A percentile compares a stretch with the other conserved stretches of the same genome.
phyloP scores from a whole-genome alignment of 2,888 invertebrate genomes.

The Tenthredo distinguenda region DNA sequence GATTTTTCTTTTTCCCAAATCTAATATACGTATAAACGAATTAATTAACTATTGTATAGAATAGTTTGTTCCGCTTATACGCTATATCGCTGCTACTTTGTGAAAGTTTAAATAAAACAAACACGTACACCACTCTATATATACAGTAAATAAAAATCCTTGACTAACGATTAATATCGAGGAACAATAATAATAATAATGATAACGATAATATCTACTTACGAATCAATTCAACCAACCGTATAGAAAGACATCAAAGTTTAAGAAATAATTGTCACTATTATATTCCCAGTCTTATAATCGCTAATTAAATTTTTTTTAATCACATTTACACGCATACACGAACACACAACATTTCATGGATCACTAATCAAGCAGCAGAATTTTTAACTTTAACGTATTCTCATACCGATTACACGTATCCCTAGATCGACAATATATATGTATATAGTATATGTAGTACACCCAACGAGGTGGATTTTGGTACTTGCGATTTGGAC shows the following conservation, averaged over 20 bases:
- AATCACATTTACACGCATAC: not conserved
- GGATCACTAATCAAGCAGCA: constrained; percentile 40
- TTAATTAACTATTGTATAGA: not conserved
- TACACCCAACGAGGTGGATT: too few relatives aligned
- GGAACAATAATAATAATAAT: not conserved
- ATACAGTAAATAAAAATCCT: constrained; percentile 5
- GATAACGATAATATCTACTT: not conserved
- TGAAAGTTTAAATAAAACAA: constrained; percentile 5
- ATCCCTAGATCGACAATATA: not conserved
- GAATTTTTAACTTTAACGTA: not conserved
- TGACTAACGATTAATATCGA: not conserved
- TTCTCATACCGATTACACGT: not conserved
- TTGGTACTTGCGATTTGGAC: too few relatives aligned
- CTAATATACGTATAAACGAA: not conserved
- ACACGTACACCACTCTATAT: not conserved
- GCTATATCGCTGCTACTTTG: constrained; percentile 28
- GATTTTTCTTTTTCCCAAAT: not conserved
- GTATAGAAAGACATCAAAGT: not conserved
- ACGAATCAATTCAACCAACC: not conserved
- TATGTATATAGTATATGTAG: not conserved
- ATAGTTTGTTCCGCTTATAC: constrained; percentile 40
- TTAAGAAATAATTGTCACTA: too few relatives aligned
- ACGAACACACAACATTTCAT: constrained; percentile 47
- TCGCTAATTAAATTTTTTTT: not conserved
- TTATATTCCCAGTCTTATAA: not conserved